These are phyloP conservation scores for Selenia dentaria DNA, from an alignment of 2,888 invertebrate genomes.

Conservation along the genomic window DNA sequence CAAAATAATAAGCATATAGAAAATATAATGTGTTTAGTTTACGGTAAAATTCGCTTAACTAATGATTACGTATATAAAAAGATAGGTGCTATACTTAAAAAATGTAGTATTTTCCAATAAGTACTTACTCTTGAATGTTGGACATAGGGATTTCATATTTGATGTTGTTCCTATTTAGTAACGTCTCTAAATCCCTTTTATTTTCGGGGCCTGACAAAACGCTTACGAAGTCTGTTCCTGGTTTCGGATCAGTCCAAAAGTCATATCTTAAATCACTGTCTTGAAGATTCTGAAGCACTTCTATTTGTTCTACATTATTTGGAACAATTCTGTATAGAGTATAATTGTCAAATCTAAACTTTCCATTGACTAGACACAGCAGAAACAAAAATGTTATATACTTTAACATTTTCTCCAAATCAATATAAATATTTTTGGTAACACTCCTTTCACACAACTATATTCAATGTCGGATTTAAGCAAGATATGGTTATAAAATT, in stretches of 20 bases:
- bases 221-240: slow-evolving; percentile 49
- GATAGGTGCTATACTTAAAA: no score
- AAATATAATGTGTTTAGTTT: no score
- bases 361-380: slow-evolving; percentile 38
- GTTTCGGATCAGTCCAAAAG: slow-evolving; percentile 61
- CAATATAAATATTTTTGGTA: no score
- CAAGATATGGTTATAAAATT: no score
- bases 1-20: no score
- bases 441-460: no score
- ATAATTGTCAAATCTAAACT: slow-evolving; percentile 53
- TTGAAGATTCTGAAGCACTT: slow-evolving; percentile 69
- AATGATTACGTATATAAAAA: no score
- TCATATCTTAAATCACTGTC: slow-evolving; percentile 56
- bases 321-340: slow-evolving; percentile 80
- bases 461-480: no score
- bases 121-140: slow-evolving; percentile 77
- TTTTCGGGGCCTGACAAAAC: slow-evolving; percentile 62
- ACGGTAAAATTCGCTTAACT: no score
- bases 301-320: slow-evolving; percentile 63
- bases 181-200: slow-evolving; percentile 48
- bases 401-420: slow-evolving; percentile 36
- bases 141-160: slow-evolving; percentile 58
- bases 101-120: no score
- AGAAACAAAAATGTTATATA: slow-evolving; percentile 26
- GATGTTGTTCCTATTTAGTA: slow-evolving; percentile 56